A percentile compares a stretch with the other conserved stretches of the same genome.
These are phyloP conservation scores for Aphidius ervi DNA, from an alignment of 1,140 invertebrate genomes.

Conservation along the genomic window DNA sequence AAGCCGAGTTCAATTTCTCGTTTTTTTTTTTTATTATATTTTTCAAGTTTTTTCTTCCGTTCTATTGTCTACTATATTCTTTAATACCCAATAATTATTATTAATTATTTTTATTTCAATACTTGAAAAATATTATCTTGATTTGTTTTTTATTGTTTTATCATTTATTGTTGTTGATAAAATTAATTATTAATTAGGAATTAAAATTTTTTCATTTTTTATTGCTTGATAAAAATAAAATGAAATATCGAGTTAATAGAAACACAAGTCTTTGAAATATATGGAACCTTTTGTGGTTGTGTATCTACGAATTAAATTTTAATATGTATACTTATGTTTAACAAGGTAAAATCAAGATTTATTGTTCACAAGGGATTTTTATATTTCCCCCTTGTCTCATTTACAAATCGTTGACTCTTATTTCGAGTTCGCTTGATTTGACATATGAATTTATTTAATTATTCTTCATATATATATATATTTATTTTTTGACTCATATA, in stretches of 20 bases:
- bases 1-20: constrained; percentile 34
- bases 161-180: background rate
- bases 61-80: constrained; percentile 7
- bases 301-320: constrained; percentile 25
- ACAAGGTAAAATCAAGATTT: constrained; percentile 13
- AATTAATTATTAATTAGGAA: background rate
- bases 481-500: background rate
- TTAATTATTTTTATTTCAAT: constrained; percentile 3
- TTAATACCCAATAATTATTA: background rate
- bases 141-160: background rate
- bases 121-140: background rate
- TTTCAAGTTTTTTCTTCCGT: constrained; percentile 17
- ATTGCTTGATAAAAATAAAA: background rate
- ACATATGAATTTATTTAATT: background rate
- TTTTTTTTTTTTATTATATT: constrained; percentile 24
- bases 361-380: constrained; percentile 14
- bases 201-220: background rate
- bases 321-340: constrained; percentile 23
- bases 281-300: constrained; percentile 2
- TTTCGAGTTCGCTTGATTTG: background rate
- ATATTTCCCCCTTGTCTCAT: background rate
- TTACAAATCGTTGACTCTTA: too few species aligned
- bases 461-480: background rate
- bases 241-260: constrained; percentile 10
- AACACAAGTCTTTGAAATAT: constrained; percentile 18